Conservation (phyloP, 1,140 invertebrate species). For the Lasioglossum baleicum region DNA sequence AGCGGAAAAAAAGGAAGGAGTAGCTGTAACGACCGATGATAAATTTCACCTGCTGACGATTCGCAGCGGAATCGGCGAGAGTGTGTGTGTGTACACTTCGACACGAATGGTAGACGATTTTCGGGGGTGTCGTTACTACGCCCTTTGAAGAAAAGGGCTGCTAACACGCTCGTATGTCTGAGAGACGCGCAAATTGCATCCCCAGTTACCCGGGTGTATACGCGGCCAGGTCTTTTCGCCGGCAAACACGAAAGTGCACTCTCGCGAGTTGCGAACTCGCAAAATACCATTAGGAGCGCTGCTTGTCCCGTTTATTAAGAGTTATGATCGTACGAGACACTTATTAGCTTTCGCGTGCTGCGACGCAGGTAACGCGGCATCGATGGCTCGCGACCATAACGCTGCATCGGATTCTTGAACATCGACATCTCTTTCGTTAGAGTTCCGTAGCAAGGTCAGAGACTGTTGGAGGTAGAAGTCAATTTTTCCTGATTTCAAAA, state of each 20-base stretch:
- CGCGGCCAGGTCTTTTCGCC: conserved; percentile 39
- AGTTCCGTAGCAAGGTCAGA: neutral
- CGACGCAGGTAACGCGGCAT: neutral
- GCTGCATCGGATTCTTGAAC: neutral
- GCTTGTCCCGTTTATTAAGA: conserved; percentile 62
- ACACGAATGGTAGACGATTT: neutral
- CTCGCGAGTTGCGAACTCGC: conserved; percentile 52
- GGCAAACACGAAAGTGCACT: conserved; percentile 63
- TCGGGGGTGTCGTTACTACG: neutral
- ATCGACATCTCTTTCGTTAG: neutral
- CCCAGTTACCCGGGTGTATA: conserved; percentile 35
- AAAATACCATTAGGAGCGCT: conserved; percentile 54
- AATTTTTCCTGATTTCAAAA: too few relatives aligned
- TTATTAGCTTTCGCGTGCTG: conserved; percentile 47
- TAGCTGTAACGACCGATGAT: conserved; percentile 65
- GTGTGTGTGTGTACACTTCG: neutral
- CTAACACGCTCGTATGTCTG: conserved; percentile 1
- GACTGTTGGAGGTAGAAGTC: too few relatives aligned
- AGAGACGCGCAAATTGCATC: conserved; percentile 48
- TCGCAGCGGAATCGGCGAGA: conserved; percentile 56
- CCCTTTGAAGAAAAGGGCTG: conserved; percentile 4
- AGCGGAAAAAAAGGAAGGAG: neutral
- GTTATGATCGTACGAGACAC: conserved; percentile 57
- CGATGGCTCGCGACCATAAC: conserved; percentile 26
- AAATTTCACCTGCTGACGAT: conserved; percentile 68